Conservation (phyloP, 2,888 invertebrate genomes). For the Andricus curvator region DNA sequence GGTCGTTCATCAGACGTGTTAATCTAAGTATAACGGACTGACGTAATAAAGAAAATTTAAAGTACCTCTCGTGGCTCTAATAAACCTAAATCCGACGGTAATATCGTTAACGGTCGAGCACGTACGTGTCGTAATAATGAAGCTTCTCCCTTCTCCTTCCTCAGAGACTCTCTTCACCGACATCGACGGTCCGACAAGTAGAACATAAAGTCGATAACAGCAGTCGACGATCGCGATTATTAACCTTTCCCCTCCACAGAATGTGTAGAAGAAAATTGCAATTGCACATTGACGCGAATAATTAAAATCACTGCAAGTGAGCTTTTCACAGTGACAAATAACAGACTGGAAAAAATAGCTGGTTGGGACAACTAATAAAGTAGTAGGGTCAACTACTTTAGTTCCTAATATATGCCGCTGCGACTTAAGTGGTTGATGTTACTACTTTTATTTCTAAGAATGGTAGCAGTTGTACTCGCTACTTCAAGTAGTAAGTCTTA, state of each 20-base stretch:
- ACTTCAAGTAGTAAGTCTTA: too few relatives aligned
- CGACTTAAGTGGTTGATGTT: too few relatives aligned
- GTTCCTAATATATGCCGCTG: too few relatives aligned
- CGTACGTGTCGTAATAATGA: slow-evolving; percentile 44
- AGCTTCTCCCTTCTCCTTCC: slow-evolving; percentile 32
- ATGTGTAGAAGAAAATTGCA: neutral
- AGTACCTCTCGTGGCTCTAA: slow-evolving; percentile 42
- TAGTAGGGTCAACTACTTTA: too few relatives aligned
- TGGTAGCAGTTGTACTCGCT: too few relatives aligned
- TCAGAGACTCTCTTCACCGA: slow-evolving; percentile 16
- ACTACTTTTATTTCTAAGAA: too few relatives aligned
- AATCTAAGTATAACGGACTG: slow-evolving; percentile 34
- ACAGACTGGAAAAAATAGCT: too few relatives aligned
- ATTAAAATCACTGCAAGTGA: neutral
- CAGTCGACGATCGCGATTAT: slow-evolving; percentile 42
- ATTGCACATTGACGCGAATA: neutral
- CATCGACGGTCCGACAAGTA: slow-evolving; percentile 36
- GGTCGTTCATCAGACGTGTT: slow-evolving; percentile 21
- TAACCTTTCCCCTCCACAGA: slow-evolving; percentile 21
- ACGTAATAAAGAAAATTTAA: slow-evolving; percentile 42
- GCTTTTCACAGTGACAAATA: too few relatives aligned
- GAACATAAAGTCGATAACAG: slow-evolving; percentile 45
- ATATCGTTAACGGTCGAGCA: slow-evolving; percentile 41
- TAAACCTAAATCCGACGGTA: slow-evolving; percentile 42
- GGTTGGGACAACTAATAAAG: too few relatives aligned